Evolutionary conservation across 2,797 vertebrate species (phyloP).

Genomic region (Mareca penelope): DNA sequence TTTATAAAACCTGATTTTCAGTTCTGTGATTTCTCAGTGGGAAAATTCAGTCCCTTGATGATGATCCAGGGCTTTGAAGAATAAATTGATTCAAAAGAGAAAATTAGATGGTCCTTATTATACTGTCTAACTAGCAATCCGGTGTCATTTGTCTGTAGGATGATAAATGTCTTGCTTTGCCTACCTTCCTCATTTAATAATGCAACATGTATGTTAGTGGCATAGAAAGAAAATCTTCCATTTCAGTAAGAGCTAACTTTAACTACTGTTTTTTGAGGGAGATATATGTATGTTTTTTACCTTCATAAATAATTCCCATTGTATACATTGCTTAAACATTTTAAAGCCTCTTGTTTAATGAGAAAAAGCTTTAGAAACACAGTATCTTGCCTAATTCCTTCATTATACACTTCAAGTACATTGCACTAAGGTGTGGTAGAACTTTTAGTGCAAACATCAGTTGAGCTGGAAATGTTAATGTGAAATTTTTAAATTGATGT

Average conservation of each 20-base stretch:
- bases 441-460: not conserved
- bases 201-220: conserved; percentile 50
- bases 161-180: conserved; percentile 79
- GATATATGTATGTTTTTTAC: not conserved
- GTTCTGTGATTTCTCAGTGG: conserved; percentile 76
- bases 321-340: not conserved
- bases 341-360: not conserved
- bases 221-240: conserved; percentile 45
- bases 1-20: conserved; percentile 75
- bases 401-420: not conserved
- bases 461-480: not conserved
- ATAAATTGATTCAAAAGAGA: conserved; percentile 85
- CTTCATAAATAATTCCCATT: not conserved
- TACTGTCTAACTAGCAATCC: conserved; percentile 79
- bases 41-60: conserved; percentile 79
- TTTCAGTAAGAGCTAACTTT: conserved; percentile 61
- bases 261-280: conserved; percentile 42
- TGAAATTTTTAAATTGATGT: not conserved
- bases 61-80: conserved; percentile 78
- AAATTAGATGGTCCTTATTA: conserved; percentile 85
- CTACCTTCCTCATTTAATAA: conserved; percentile 74
- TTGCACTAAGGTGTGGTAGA: not conserved
- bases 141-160: conserved; percentile 78
- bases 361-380: not conserved
- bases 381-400: not conserved